Conservation (phyloP, 2,797 vertebrate genomes). For the Smutsia gigantea region DNA sequence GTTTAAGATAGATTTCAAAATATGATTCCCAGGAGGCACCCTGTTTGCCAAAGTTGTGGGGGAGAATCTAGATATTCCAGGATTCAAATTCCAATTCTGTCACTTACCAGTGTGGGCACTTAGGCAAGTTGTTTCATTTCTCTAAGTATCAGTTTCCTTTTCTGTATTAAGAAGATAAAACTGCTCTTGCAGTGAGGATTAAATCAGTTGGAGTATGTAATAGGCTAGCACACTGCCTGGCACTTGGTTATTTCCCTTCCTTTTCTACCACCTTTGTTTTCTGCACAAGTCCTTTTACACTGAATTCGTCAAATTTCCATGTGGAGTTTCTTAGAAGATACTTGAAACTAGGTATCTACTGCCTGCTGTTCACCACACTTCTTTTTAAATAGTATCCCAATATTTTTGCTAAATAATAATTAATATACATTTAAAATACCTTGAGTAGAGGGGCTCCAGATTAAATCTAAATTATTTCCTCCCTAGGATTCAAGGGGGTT, state of each 20-base stretch:
- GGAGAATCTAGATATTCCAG: neutral
- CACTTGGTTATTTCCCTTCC: neutral
- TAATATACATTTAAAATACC: neutral
- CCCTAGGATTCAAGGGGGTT: neutral
- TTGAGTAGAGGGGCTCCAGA: neutral
- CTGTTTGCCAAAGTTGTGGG: neutral
- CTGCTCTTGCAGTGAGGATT: neutral
- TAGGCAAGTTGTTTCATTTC: neutral
- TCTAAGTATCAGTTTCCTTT: neutral
- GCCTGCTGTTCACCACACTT: neutral
- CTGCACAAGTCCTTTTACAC: neutral
- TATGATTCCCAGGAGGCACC: neutral
- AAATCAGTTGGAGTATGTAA: neutral
- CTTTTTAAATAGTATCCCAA: neutral
- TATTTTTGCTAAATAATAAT: slow-evolving; percentile 6
- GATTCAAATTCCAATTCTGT: neutral
- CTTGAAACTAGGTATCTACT: slow-evolving; percentile 1
- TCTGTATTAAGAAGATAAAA: neutral
- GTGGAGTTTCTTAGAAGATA: neutral
- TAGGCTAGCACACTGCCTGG: neutral
- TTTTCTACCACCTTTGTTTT: neutral
- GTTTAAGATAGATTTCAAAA: slow-evolving; percentile 5
- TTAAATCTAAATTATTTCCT: slow-evolving; percentile 45
- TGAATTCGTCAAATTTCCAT: neutral
- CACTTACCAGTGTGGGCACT: neutral